A percentile compares a stretch with the other conserved stretches of the same genome.
phyloP scores from a whole-genome alignment of 2,888 invertebrate species.

The Aquatica leii region DNA sequence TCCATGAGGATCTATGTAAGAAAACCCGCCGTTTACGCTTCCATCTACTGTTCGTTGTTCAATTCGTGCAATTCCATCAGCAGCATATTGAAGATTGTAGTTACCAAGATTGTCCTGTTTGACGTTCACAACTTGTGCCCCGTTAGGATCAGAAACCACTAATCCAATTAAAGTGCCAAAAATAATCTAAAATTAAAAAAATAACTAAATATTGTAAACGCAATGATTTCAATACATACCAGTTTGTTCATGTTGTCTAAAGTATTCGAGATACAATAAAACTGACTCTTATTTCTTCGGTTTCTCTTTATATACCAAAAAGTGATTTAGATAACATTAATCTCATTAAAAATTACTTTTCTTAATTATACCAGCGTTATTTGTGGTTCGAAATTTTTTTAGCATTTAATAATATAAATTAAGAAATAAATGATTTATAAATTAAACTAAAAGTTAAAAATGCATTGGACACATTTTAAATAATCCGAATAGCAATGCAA shows the following conservation, averaged over 20 bases:
- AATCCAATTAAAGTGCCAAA: neutral
- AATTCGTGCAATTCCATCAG: slow-evolving; percentile 37
- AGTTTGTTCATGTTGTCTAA: neutral
- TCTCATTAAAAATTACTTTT: neutral
- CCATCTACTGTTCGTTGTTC: slow-evolving; percentile 42
- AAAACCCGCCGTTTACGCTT: slow-evolving; percentile 40
- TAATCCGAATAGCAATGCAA: no score
- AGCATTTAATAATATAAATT: no score
- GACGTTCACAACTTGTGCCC: slow-evolving; percentile 34
- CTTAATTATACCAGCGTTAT: neutral
- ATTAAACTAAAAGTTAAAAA: no score
- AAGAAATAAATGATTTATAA: no score
- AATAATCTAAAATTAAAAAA: neutral
- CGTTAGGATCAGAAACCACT: slow-evolving; percentile 18
- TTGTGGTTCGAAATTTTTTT: no score
- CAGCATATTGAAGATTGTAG: slow-evolving; percentile 41
- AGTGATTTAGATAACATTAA: neutral
- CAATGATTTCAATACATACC: neutral
- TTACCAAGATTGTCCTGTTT: slow-evolving; percentile 46
- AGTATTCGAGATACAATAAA: neutral
- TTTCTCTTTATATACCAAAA: slow-evolving; percentile 2
- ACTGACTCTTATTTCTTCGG: neutral
- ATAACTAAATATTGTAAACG: no score
- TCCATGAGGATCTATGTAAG: slow-evolving; percentile 43
- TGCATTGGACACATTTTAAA: no score